Conservation (phyloP, 2,888 invertebrate species). For the Amphimallon solstitiale region DNA sequence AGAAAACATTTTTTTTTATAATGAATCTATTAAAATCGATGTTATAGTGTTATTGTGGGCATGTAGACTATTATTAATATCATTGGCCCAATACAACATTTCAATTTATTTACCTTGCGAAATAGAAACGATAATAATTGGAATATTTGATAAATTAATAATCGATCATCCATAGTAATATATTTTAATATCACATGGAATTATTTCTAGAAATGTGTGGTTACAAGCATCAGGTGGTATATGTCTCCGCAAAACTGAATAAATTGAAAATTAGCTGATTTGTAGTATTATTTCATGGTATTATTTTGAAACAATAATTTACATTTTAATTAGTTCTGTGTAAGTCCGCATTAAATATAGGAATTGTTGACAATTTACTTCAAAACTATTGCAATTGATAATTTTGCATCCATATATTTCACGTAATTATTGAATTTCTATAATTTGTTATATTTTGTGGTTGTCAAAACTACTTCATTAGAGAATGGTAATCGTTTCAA, state of each 20-base stretch:
- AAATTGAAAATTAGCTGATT: conserved; percentile 30
- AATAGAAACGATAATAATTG: no score
- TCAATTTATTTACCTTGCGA: no score
- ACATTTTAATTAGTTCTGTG: conserved; percentile 17
- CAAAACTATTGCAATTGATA: no score
- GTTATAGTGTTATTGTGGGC: no score
- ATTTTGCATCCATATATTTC: no score
- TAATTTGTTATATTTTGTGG: no score
- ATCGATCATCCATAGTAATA: not conserved
- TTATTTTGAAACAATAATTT: conserved; percentile 22
- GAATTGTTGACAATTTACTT: not conserved
- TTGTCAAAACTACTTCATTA: no score
- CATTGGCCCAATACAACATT: no score
- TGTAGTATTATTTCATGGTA: conserved; percentile 8
- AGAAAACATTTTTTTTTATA: conserved; percentile 15
- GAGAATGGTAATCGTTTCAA: no score
- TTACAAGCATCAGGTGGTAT: no score
- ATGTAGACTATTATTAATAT: no score
- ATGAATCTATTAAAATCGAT: conserved; percentile 10
- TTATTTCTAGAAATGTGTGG: not conserved
- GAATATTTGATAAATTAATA: not conserved
- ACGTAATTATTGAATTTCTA: no score
- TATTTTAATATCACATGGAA: conserved; percentile 7
- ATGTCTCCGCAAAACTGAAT: not conserved
- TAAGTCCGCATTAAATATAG: conserved; percentile 17